phyloP scores from a whole-genome alignment of 2,888 invertebrate species.

The Willowsia nigromaculata region DNA sequence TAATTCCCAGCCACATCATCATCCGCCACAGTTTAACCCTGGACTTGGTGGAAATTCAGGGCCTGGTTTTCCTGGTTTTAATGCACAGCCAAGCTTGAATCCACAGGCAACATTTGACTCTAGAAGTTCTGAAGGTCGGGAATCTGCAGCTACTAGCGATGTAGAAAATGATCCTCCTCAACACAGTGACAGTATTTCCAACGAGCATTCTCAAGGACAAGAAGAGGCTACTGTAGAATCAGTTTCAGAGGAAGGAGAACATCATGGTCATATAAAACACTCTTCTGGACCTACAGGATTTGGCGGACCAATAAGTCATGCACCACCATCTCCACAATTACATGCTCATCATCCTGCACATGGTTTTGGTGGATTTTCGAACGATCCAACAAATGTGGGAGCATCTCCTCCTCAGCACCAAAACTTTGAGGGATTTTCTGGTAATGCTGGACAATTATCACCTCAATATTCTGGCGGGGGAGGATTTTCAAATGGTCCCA shows the following conservation, averaged over 20 bases:
- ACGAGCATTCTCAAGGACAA: background rate
- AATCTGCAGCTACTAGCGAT: background rate
- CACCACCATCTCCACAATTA: background rate
- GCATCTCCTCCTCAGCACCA: background rate
- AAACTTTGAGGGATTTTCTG: too few species aligned
- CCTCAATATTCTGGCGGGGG: too few species aligned
- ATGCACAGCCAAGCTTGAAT: background rate
- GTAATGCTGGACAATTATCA: too few species aligned
- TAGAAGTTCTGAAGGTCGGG: background rate
- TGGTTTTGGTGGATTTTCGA: background rate
- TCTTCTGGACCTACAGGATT: background rate
- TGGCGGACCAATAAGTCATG: background rate
- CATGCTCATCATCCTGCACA: background rate
- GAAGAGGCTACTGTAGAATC: background rate
- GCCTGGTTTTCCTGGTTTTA: background rate
- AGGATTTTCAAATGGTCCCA: background rate
- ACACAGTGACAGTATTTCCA: background rate
- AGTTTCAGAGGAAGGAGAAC: background rate
- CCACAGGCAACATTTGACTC: background rate
- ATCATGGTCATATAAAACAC: background rate
- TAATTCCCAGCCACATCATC: background rate
- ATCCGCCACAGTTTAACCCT: background rate
- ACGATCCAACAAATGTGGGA: background rate
- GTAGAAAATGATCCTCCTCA: background rate
- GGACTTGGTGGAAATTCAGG: background rate